These are phyloP conservation scores for Polymixis lichenea DNA, from an alignment of 2,888 invertebrate genomes.

Conservation along the genomic window DNA sequence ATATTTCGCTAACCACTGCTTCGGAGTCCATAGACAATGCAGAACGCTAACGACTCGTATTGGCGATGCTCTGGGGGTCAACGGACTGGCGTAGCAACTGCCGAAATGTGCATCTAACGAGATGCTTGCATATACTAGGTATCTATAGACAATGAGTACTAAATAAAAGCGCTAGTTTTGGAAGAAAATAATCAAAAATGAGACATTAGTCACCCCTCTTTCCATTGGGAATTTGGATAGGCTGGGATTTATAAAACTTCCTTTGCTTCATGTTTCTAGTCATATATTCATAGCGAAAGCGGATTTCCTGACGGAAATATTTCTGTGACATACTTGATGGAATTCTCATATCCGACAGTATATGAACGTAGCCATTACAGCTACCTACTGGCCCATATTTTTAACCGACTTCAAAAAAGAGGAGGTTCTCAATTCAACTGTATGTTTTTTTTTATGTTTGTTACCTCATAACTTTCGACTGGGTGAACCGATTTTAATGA, in stretches of 20 bases:
- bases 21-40: constrained; percentile 60
- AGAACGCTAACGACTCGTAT: constrained; percentile 60
- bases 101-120: constrained; percentile 61
- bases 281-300: neutral
- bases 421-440: too few relatives aligned
- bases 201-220: neutral
- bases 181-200: neutral
- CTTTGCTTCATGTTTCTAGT: neutral
- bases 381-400: too few relatives aligned
- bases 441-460: too few relatives aligned
- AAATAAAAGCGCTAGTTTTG: neutral
- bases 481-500: too few relatives aligned
- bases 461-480: too few relatives aligned
- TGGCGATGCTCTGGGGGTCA: constrained; percentile 54
- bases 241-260: neutral
- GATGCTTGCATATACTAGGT: constrained; percentile 37
- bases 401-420: too few relatives aligned
- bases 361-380: neutral
- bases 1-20: constrained; percentile 71
- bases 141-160: neutral
- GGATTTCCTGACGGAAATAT: constrained; percentile 9
- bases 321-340: neutral
- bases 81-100: constrained; percentile 50
- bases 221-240: neutral
- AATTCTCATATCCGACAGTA: neutral